Conservation (phyloP, 2,113 vertebrate species). For the Nothoprocta perdicaria region DNA sequence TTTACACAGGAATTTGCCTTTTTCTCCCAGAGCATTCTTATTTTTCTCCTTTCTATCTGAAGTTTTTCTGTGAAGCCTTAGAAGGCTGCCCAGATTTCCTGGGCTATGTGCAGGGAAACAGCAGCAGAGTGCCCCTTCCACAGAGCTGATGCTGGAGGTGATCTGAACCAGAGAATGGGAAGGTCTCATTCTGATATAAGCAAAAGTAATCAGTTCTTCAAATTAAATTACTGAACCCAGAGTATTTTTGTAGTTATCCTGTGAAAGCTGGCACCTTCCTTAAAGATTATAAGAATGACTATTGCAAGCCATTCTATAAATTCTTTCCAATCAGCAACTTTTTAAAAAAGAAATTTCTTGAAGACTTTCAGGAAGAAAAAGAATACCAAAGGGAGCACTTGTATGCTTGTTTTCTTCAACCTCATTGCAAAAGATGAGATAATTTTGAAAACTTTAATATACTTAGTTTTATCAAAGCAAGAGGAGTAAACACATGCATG, state of each 20-base stretch:
- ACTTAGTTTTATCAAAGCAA: not conserved
- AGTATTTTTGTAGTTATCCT: not conserved
- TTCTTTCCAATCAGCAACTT: constrained; percentile 41
- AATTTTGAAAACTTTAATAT: constrained; percentile 13
- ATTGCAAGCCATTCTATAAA: constrained; percentile 20
- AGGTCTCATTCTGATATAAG: not conserved
- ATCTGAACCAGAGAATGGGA: not conserved
- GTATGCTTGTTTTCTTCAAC: not conserved
- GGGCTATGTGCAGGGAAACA: not conserved
- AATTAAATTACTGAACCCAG: constrained; percentile 30
- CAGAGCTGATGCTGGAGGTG: not conserved
- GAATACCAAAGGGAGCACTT: not conserved
- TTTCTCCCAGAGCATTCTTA: not conserved
- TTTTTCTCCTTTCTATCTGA: not conserved
- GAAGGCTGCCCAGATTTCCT: not conserved
- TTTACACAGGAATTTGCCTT: not conserved
- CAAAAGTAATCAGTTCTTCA: not conserved
- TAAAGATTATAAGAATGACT: not conserved
- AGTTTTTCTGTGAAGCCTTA: not conserved
- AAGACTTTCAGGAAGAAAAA: not conserved
- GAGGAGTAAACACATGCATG: not conserved
- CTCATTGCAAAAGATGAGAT: constrained; percentile 13
- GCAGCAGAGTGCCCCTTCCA: not conserved
- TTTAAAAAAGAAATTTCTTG: not conserved
- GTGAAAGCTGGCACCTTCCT: constrained; percentile 33